Evolutionary conservation across 2,888 invertebrate genomes (phyloP).

Genomic region (Andrena camellia): DNA sequence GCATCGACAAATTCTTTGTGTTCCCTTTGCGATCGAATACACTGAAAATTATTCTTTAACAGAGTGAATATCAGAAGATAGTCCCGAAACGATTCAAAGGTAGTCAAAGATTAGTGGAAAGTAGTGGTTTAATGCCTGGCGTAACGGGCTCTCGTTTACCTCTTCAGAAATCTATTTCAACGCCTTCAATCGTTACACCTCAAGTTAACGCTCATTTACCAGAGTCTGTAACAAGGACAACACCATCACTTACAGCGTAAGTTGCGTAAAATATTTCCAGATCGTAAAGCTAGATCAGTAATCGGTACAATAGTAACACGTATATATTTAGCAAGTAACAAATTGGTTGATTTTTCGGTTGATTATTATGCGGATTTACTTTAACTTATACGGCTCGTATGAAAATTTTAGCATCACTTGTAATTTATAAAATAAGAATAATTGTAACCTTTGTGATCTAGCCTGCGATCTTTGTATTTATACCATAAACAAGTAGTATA

Average conservation of each 20-base stretch:
- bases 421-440: background rate
- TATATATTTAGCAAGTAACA: background rate
- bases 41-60: slow-evolving; percentile 61
- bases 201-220: slow-evolving; percentile 88
- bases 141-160: slow-evolving; percentile 90
- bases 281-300: slow-evolving; percentile 60
- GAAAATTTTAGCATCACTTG: background rate
- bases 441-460: slow-evolving; percentile 42
- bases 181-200: slow-evolving; percentile 94
- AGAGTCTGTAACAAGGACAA: slow-evolving; percentile 84
- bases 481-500: slow-evolving; percentile 30
- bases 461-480: slow-evolving; percentile 58
- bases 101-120: slow-evolving; percentile 85
- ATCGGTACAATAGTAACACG: background rate
- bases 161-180: slow-evolving; percentile 95
- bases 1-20: background rate
- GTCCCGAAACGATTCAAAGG: slow-evolving; percentile 86
- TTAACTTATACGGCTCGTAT: background rate
- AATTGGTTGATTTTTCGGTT: background rate
- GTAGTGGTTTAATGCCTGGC: slow-evolving; percentile 83
- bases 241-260: slow-evolving; percentile 88
- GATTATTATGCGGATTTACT: background rate
- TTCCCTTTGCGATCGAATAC: too few species aligned
- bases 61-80: slow-evolving; percentile 92
- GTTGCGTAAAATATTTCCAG: slow-evolving; percentile 76